phyloP scores from a whole-genome alignment of 2,888 invertebrate species.

The Ferdinandea cuprea region DNA sequence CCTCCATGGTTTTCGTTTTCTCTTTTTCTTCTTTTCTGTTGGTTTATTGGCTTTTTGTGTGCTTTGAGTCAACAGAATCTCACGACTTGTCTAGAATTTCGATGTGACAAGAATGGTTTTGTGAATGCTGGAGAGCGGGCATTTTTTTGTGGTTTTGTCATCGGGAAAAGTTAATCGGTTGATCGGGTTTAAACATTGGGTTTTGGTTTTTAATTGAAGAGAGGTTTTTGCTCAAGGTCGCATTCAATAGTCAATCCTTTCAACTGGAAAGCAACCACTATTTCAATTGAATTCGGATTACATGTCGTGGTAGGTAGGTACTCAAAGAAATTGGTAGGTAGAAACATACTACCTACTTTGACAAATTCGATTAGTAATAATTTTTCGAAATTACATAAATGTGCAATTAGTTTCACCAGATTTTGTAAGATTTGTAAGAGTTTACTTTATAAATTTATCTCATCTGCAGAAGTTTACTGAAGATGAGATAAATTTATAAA shows the following conservation, averaged over 20 bases:
- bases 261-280: slow-evolving; percentile 1
- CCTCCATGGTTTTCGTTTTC: slow-evolving; percentile 54
- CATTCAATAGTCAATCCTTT: neutral
- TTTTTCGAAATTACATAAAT: too few species aligned
- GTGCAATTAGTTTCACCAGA: neutral
- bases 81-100: neutral
- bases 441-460: neutral
- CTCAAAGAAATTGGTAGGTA: neutral
- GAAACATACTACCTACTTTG: neutral
- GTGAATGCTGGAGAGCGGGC: neutral
- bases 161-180: slow-evolving; percentile 30
- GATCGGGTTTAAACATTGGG: slow-evolving; percentile 2
- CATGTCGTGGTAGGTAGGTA: too few species aligned
- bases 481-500: too few species aligned
- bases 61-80: slow-evolving; percentile 24
- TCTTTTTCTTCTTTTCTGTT: slow-evolving; percentile 34
- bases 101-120: slow-evolving; percentile 18
- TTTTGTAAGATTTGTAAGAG: neutral
- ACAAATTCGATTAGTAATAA: too few species aligned
- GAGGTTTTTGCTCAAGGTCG: slow-evolving; percentile 12
- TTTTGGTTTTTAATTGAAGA: slow-evolving; percentile 2
- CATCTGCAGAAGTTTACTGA: too few species aligned
- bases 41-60: slow-evolving; percentile 34
- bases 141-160: slow-evolving; percentile 30
- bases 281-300: neutral